Evolutionary conservation across 2,797 vertebrate species (phyloP), one percentile per base, ranked within the genome.

Genomic region (Coregonus ussuriensis): DNA sequence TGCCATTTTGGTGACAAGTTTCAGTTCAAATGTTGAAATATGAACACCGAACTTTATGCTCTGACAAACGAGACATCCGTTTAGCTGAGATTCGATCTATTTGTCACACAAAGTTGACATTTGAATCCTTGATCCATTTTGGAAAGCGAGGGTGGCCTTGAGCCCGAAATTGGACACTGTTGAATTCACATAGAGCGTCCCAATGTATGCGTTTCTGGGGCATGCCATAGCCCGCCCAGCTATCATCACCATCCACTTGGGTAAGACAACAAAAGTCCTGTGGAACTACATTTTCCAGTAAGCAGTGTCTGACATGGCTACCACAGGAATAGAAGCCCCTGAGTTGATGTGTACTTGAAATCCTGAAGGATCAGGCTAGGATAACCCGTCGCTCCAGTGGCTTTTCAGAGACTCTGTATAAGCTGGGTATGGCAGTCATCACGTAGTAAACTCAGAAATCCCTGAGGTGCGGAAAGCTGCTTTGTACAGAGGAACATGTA

Each of bases 401-500:
- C 35, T 80, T 53, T 66, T 66, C 62, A 47, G 62, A 25, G 25
- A 77, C 53, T 53, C 3, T 4, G 41, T n/a, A 11, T 89, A 63
- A 72, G 41, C n/a, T 74, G 88, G 41, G 93, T 37, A 91, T 82
- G 91, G 88, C 91, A 91, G 79, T 93, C 89, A 91, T 84, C 90
- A 77, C 89, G 92, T 85, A 83, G 89, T 88, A 92, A 94, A 93
- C 91, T 88, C 9, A 13, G 31, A 88, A 91, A 93, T 91, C 92
- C 41, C 85, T 81, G 78, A 93, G 90, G 94, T 93, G 93, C 83
- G 82, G 93, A 94, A 91, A 94, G 92, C 86, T 90, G 88, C 83
- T 91, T 86, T 90, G 87, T 90, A 83, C 81, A 85, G 83, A 77
- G 85, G 91, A 91, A 93, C 91, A 88, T 90, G 85, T 95, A 93